Evolutionary conservation across 2,888 invertebrate species (phyloP).

Genomic region (Molorchus minor): DNA sequence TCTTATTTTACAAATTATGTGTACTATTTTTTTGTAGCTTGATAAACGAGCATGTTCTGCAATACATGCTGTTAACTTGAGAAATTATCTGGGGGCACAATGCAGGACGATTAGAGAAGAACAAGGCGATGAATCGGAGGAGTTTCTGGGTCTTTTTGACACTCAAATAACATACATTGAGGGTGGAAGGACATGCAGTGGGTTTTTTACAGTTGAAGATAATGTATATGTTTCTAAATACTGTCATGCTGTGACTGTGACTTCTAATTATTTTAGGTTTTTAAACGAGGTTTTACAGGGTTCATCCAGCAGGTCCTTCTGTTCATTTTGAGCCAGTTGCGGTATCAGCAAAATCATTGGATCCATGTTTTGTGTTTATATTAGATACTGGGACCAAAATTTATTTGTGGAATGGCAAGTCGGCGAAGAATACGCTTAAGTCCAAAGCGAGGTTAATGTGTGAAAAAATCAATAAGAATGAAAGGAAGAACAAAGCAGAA

Average conservation of each 20-base stretch:
- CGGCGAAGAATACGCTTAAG: slow-evolving; percentile 86
- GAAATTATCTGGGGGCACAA: slow-evolving; percentile 94
- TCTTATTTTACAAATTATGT: not conserved
- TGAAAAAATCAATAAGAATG: slow-evolving; percentile 98
- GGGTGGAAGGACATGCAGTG: slow-evolving; percentile 96
- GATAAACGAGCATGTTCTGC: slow-evolving; percentile 97
- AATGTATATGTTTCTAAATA: slow-evolving; percentile 61
- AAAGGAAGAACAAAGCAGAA: slow-evolving; percentile 94
- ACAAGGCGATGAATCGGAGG: slow-evolving; percentile 95
- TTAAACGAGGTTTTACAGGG: slow-evolving; percentile 86
- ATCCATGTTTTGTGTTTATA: slow-evolving; percentile 91
- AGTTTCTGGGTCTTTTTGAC: slow-evolving; percentile 92
- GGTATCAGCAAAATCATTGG: slow-evolving; percentile 76
- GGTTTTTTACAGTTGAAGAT: slow-evolving; percentile 97
- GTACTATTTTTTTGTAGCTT: slow-evolving; percentile 65
- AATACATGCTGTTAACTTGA: slow-evolving; percentile 97
- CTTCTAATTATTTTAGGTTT: slow-evolving; percentile 68
- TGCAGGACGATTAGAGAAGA: slow-evolving; percentile 96
- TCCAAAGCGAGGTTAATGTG: slow-evolving; percentile 91
- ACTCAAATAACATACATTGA: slow-evolving; percentile 93
- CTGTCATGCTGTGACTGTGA: not conserved
- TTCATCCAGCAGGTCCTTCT: slow-evolving; percentile 86
- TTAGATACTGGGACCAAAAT: slow-evolving; percentile 87
- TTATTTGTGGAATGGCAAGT: slow-evolving; percentile 91
- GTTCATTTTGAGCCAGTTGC: slow-evolving; percentile 91